These are phyloP conservation scores for Neuroscelio doddi DNA, from an alignment of 2,888 invertebrate species.

Conservation along the genomic window DNA sequence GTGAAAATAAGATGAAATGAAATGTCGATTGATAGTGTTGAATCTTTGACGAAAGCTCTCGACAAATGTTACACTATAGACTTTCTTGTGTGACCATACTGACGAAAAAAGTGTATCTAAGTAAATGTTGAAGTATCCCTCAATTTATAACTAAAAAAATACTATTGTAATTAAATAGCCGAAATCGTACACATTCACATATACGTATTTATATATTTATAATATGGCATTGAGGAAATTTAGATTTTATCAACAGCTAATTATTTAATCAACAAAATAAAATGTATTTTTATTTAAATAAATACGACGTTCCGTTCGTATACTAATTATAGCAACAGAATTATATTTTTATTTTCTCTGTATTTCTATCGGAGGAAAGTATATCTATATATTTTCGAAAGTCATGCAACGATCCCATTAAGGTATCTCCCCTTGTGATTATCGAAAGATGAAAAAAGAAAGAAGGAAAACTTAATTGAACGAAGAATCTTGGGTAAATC, in stretches of 20 bases:
- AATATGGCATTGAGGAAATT: not conserved
- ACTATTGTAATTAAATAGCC: slow-evolving; percentile 15
- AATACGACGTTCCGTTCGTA: too few species aligned
- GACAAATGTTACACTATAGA: slow-evolving; percentile 12
- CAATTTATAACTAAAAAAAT: slow-evolving; percentile 14
- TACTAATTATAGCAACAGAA: too few species aligned
- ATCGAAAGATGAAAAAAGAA: slow-evolving; percentile 2
- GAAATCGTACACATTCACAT: slow-evolving; percentile 10
- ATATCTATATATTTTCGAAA: slow-evolving; percentile 22
- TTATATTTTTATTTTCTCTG: not conserved
- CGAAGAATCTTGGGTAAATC: slow-evolving; percentile 26
- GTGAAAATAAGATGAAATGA: not conserved
- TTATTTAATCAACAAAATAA: not conserved
- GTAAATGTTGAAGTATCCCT: slow-evolving; percentile 19
- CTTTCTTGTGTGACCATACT: slow-evolving; percentile 20
- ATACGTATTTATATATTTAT: slow-evolving; percentile 8
- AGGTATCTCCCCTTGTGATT: slow-evolving; percentile 24
- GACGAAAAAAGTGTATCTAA: slow-evolving; percentile 18
- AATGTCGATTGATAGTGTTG: slow-evolving; percentile 8
- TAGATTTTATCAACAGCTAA: not conserved
- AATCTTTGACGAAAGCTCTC: slow-evolving; percentile 21
- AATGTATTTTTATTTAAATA: not conserved
- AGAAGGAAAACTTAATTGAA: slow-evolving; percentile 23
- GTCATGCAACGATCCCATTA: slow-evolving; percentile 34
- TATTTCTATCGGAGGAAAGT: slow-evolving; percentile 9